Evolutionary conservation across 1,140 invertebrate species (phyloP).

Genomic region (Neuroterus valhalla): DNA sequence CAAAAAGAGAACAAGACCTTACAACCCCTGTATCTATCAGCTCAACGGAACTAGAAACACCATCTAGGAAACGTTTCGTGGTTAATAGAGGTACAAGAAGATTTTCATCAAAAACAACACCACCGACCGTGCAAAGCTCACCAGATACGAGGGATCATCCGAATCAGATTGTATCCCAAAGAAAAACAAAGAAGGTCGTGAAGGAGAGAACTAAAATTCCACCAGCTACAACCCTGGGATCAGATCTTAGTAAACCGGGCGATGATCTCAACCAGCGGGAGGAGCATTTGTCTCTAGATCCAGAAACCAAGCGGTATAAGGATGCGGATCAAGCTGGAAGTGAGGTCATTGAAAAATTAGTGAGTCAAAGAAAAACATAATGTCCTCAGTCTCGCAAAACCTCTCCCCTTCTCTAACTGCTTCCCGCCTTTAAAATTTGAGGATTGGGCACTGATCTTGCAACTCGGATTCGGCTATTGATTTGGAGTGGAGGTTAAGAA

Average conservation of each 20-base stretch:
- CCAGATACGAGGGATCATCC: slow-evolving; percentile 24
- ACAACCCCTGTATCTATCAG: not conserved
- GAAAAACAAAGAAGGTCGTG: slow-evolving; percentile 42
- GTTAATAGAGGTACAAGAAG: slow-evolving; percentile 30
- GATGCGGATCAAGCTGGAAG: slow-evolving; percentile 46
- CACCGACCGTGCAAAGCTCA: slow-evolving; percentile 58
- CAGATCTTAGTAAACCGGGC: not conserved
- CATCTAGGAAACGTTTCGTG: slow-evolving; percentile 31
- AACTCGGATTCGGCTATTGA: not conserved
- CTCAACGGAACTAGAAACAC: not conserved
- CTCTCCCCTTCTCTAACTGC: slow-evolving; percentile 53
- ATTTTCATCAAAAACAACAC: slow-evolving; percentile 21
- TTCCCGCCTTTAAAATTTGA: not conserved
- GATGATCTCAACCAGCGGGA: slow-evolving; percentile 3
- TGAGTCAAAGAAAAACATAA: slow-evolving; percentile 42
- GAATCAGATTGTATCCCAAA: slow-evolving; percentile 36
- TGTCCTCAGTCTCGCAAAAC: slow-evolving; percentile 39
- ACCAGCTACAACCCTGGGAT: slow-evolving; percentile 13
- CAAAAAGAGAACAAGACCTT: not conserved
- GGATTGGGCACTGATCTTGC: not conserved
- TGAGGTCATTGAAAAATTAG: slow-evolving; percentile 44
- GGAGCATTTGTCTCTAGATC: slow-evolving; percentile 27
- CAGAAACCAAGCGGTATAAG: slow-evolving; percentile 42
- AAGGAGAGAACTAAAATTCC: slow-evolving; percentile 18
- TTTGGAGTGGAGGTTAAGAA: not conserved